These are phyloP conservation scores for Trissolcus japonicus DNA, from an alignment of 2,888 invertebrate species.

Conservation along the genomic window DNA sequence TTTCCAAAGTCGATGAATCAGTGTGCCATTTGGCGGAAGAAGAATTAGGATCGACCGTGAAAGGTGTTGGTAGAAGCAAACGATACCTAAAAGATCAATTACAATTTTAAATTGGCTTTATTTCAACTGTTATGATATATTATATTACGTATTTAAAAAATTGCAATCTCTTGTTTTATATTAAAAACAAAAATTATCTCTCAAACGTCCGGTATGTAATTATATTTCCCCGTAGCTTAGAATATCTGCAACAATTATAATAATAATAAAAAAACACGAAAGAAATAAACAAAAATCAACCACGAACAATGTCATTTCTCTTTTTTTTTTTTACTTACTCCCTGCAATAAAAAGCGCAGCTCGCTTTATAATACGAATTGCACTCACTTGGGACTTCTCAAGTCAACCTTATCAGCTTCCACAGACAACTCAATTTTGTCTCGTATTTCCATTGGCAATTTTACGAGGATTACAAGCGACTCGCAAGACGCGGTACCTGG, in stretches of 20 bases:
- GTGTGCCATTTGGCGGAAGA: constrained; percentile 89
- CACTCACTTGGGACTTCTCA: constrained; percentile 71
- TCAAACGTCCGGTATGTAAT: too few species aligned
- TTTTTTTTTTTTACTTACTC: too few species aligned
- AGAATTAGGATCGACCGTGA: constrained; percentile 87
- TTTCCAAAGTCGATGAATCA: constrained; percentile 80
- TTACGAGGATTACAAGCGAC: constrained; percentile 87
- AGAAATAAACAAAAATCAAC: too few species aligned
- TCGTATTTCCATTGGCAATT: constrained; percentile 85
- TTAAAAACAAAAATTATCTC: neutral
- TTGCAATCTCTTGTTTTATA: neutral
- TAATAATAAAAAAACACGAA: too few species aligned
- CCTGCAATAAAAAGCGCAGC: neutral
- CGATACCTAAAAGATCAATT: constrained; percentile 78
- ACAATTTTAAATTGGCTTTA: neutral
- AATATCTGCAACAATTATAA: too few species aligned
- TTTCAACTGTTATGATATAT: neutral
- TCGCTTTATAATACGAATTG: neutral
- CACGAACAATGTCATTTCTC: too few species aligned
- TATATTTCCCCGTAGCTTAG: too few species aligned
- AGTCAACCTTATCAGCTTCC: constrained; percentile 72
- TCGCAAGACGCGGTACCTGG: constrained; percentile 90
- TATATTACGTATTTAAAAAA: neutral
- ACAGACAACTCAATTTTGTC: constrained; percentile 86
- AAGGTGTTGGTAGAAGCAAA: constrained; percentile 86